Conservation (phyloP, 1,140 invertebrate species). For the Camponotus vicinus region DNA sequence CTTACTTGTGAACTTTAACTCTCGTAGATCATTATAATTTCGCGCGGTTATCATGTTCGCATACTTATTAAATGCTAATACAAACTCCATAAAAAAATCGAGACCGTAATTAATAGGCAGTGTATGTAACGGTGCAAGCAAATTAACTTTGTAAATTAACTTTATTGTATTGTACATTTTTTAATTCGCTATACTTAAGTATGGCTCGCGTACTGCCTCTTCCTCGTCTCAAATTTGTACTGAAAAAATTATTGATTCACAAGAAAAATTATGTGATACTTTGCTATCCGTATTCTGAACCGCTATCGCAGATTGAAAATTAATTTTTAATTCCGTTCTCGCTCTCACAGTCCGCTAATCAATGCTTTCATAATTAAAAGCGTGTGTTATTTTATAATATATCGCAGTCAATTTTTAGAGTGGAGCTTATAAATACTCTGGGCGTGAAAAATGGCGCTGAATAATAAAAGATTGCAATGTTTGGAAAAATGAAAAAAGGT, state of each 20-base stretch:
- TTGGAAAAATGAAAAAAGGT: neutral
- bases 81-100: conserved; percentile 2
- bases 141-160: neutral
- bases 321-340: conserved; percentile 50
- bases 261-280: conserved; percentile 39
- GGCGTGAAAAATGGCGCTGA: neutral
- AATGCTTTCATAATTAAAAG: conserved; percentile 45
- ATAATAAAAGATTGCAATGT: conserved; percentile 22
- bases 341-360: conserved; percentile 11
- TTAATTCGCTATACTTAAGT: neutral
- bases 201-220: no score
- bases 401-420: conserved; percentile 11
- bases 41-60: conserved; percentile 23
- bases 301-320: conserved; percentile 51
- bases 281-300: neutral
- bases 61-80: conserved; percentile 20
- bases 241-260: conserved; percentile 37
- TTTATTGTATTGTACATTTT: neutral
- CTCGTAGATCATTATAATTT: conserved; percentile 50
- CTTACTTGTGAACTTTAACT: conserved; percentile 52
- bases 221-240: neutral
- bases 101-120: neutral
- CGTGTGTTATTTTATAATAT: conserved; percentile 53
- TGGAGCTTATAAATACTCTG: conserved; percentile 9
- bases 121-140: neutral